Conservation (phyloP, 2,797 vertebrate species). For the Oryzias sinensis region DNA sequence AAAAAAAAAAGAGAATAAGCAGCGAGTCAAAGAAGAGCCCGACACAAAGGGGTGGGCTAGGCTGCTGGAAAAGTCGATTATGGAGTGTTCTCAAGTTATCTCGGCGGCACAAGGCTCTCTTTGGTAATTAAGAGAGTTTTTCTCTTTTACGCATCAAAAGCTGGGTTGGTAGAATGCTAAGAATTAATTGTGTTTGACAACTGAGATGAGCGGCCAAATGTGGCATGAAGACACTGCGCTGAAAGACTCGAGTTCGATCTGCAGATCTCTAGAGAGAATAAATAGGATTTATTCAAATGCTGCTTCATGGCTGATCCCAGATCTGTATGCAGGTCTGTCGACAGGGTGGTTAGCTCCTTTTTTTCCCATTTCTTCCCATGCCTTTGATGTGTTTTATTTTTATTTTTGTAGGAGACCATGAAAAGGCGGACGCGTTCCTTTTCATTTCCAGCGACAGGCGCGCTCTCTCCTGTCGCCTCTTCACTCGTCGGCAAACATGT, state of each 20-base stretch:
- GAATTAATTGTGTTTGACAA: conserved; percentile 71
- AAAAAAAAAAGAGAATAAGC: conserved; percentile 5
- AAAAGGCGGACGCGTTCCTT: conserved; percentile 50
- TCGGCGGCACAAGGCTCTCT: conserved; percentile 56
- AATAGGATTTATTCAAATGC: conserved; percentile 36
- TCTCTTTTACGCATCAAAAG: conserved; percentile 54
- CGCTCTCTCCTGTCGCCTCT: conserved; percentile 19
- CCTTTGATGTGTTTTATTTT: conserved; percentile 54
- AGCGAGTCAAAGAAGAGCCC: conserved; percentile 38
- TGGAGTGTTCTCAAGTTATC: conserved; percentile 69
- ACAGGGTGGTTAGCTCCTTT: conserved; percentile 24
- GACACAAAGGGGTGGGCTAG: conserved; percentile 37
- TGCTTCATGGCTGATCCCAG: conserved; percentile 32
- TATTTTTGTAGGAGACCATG: conserved; percentile 42
- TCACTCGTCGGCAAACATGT: conserved; percentile 34
- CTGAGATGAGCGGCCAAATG: conserved; percentile 54
- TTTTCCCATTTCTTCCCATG: conserved; percentile 41
- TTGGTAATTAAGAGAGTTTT: conserved; percentile 71
- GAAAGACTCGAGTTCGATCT: conserved; percentile 5
- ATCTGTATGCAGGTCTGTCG: conserved; percentile 51
- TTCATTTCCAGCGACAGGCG: conserved; percentile 15
- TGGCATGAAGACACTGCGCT: conserved; percentile 38
- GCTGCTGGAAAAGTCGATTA: conserved; percentile 67
- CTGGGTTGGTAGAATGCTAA: conserved; percentile 42
- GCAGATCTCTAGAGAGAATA: conserved; percentile 18